Evolutionary conservation across 2,888 invertebrate genomes (phyloP).

Genomic region (Fabriciana adippe): DNA sequence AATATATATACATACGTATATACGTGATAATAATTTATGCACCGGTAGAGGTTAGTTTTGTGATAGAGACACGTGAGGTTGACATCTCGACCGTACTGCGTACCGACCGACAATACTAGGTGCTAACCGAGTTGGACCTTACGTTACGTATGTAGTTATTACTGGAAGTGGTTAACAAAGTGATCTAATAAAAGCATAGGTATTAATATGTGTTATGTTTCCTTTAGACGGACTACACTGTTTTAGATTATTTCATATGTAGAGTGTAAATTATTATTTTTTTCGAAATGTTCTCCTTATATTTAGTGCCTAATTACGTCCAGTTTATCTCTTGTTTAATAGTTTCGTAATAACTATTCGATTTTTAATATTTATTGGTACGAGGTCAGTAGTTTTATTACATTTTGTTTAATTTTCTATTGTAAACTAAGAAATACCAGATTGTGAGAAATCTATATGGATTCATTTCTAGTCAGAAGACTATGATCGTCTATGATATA

Average conservation of each 20-base stretch:
- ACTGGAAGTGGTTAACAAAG: slow-evolving; percentile 68
- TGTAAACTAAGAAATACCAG: slow-evolving; percentile 58
- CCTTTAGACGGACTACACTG: slow-evolving; percentile 67
- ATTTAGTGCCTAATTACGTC: slow-evolving; percentile 76
- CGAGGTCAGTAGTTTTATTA: slow-evolving; percentile 75
- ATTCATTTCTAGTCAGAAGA: slow-evolving; percentile 78
- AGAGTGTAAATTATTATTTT: slow-evolving; percentile 72
- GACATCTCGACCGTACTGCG: slow-evolving; percentile 53
- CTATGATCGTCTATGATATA: slow-evolving; percentile 72
- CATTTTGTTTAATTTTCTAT: slow-evolving; percentile 58
- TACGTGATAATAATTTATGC: slow-evolving; percentile 79
- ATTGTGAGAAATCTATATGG: slow-evolving; percentile 66
- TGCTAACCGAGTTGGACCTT: slow-evolving; percentile 79
- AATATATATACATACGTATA: slow-evolving; percentile 76
- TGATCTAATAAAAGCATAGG: slow-evolving; percentile 70
- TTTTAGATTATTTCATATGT: slow-evolving; percentile 72
- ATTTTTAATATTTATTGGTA: slow-evolving; percentile 77
- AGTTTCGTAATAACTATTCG: slow-evolving; percentile 66
- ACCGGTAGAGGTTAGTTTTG: slow-evolving; percentile 80
- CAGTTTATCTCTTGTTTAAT: slow-evolving; percentile 71
- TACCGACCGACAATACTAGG: slow-evolving; percentile 81
- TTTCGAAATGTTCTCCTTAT: slow-evolving; percentile 65
- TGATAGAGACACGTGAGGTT: slow-evolving; percentile 74
- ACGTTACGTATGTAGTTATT: slow-evolving; percentile 73
- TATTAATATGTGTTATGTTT: slow-evolving; percentile 77